phyloP scores from a whole-genome alignment of 2,113 vertebrate genomes.

The Myxocyprinus asiaticus region DNA sequence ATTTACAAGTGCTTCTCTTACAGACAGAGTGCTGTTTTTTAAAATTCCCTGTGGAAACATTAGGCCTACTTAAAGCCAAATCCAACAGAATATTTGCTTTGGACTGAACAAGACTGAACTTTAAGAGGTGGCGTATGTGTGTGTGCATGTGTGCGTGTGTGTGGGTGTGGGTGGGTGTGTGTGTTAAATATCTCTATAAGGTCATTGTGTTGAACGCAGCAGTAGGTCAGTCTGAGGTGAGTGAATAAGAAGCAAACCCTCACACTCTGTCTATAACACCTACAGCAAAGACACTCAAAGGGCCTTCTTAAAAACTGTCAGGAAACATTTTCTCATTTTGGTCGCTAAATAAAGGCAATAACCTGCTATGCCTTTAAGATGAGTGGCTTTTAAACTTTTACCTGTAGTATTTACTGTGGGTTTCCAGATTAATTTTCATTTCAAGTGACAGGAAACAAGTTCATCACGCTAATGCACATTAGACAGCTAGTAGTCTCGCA shows the following conservation, averaged over 20 bases:
- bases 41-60: neutral
- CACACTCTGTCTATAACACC: neutral
- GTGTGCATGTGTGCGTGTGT: too few relatives aligned
- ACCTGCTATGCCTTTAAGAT: neutral
- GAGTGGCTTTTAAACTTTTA: neutral
- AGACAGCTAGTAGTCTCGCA: too few relatives aligned
- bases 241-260: neutral
- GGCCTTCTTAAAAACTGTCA: too few relatives aligned
- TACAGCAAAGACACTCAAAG: too few relatives aligned
- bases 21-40: neutral
- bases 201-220: neutral
- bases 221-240: neutral
- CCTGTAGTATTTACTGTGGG: neutral
- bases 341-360: neutral
- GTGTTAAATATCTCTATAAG: neutral
- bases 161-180: neutral
- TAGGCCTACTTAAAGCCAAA: neutral
- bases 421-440: neutral
- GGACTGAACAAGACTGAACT: neutral
- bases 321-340: neutral
- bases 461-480: too few relatives aligned
- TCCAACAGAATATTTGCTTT: neutral
- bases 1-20: conserved; percentile 11
- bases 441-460: too few relatives aligned
- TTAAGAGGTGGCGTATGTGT: too few relatives aligned